Evolutionary conservation across 2,113 vertebrate genomes (phyloP), one percentile per base, ranked within the genome.

Genomic region (Tyrannus savana): DNA sequence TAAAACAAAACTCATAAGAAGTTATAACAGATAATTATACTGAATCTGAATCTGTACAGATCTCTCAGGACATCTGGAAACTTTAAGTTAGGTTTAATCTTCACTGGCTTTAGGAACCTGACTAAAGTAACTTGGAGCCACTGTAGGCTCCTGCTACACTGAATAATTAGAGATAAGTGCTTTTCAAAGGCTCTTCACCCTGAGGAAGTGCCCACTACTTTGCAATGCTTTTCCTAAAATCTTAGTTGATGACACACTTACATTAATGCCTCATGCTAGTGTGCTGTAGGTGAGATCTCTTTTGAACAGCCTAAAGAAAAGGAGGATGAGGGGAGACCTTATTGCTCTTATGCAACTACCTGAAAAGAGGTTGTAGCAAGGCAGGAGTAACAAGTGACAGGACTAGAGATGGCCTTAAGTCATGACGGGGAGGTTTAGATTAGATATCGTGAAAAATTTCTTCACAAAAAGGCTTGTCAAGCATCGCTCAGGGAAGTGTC

Each of bases 321-420:
- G 24, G 24, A 31, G n/a, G 13, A 17, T 47, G 28, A 39, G 23
- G 33, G 10, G 16, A 14, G 9, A n/a, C 6, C 9, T 39, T 46
- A 17, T 16, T 53, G 19, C 23, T 39, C 30, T 68, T 9, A 41
- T 25, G 25, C 16, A 53, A 68, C 7, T 25, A 18, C n/a, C 69
- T n/a, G 19, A 41, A 28, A 44, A 30, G 28, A n/a, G 37, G 1
- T 39, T 53, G 39, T 10, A 41, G 13, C 0, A 0, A 68, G 19
- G 22, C 1, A 4, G 6, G 4, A 3, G 13, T n/a, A 46, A 22
- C 10, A 59, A 53, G 28, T 12, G 30, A 30, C 25, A 53, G 39
- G 16, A 30, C 24, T 60, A 41, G 46, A 47, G 13, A 60, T 12
- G 13, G 16, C 6, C 6, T 10, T 39, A 60, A n/a, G 8, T 5